These are phyloP conservation scores for Oreochromis niloticus DNA, from an alignment of 2,113 vertebrate species.

Conservation along the genomic window DNA sequence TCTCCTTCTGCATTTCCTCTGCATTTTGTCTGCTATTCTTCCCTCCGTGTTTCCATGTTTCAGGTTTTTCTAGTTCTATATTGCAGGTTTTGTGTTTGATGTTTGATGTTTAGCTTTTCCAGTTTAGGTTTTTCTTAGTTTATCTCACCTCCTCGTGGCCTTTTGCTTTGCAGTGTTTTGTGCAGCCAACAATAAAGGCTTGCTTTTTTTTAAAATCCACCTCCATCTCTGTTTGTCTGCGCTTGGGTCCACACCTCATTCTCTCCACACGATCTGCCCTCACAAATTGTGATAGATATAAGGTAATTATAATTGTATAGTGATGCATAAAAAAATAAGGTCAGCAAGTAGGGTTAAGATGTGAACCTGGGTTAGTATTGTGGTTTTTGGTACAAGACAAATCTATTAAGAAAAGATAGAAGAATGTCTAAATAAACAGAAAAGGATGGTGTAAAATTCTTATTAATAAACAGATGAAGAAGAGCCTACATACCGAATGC, in stretches of 20 bases:
- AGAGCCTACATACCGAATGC: background rate
- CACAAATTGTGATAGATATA: background rate
- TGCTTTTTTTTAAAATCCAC: background rate
- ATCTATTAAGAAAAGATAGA: background rate
- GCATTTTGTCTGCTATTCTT: background rate
- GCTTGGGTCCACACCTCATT: background rate
- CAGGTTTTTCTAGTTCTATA: background rate
- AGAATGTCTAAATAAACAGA: background rate
- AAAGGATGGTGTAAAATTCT: background rate
- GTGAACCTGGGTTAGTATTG: rapidly evolving
- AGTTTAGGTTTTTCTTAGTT: rapidly evolving
- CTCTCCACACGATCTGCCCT: background rate
- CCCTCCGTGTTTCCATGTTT: background rate
- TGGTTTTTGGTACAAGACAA: background rate
- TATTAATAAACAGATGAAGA: background rate
- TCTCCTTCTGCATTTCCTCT: rapidly evolving
- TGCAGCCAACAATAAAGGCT: background rate
- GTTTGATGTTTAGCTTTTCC: background rate
- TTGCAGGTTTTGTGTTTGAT: background rate
- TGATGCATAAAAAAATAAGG: background rate
- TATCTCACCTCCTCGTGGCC: background rate
- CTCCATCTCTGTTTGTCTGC: background rate
- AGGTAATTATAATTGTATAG: background rate
- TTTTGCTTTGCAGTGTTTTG: background rate
- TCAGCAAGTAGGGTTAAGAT: background rate